Base-by-base conservation (phyloP, 92 coral and sea anemone species). In the Epizoanthus scotinus region DNA sequence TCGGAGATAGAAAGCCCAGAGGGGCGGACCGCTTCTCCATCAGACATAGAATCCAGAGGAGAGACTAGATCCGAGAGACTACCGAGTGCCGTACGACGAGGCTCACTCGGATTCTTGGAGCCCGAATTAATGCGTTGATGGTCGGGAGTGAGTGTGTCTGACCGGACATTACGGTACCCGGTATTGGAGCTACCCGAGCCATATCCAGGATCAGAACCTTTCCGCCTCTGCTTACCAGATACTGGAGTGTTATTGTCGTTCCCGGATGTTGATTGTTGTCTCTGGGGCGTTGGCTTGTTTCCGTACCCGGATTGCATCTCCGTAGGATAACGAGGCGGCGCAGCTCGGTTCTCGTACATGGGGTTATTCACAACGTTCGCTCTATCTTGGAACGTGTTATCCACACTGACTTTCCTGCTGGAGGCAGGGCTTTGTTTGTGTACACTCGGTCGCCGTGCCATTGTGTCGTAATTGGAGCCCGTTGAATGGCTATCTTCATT, bases 41-140 rank as follows among this genome's bases (percentile, higher is more conserved):
- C 82, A 78, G 91, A 88, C 83, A 88, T 69, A 58, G 82, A 78
- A 75, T 92, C 94, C 66, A 90, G 82, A 72, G 94, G 97, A 82
- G 97, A 92, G 54, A 90, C 87, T 21, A 92, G 91, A 29, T 84
- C 92, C 12, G 90, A 84, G 69, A 82, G 60, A 71, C 90, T 87
- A 87, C 75, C 68, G 29, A 59, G 14, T 75, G 63, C 55, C 68
- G 31, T 75, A 75, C 34, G 20, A 38, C 26, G 21, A 40, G 81
- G 81, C 68, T 75, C 68, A 60, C 56, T 75, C 12, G 40, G 68
- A 59, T 34, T 54, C 69, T 75, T 75, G 63, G 81, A 22, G 81
- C 81, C 81, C 17, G 81, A 28, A 42, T 26, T 75, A 57, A 7
- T 57, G 69, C 69, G 24, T 75, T 36, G 81, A 20, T 75, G 68